Conservation (phyloP, 2,888 invertebrate species). For the Archips xylosteana region DNA sequence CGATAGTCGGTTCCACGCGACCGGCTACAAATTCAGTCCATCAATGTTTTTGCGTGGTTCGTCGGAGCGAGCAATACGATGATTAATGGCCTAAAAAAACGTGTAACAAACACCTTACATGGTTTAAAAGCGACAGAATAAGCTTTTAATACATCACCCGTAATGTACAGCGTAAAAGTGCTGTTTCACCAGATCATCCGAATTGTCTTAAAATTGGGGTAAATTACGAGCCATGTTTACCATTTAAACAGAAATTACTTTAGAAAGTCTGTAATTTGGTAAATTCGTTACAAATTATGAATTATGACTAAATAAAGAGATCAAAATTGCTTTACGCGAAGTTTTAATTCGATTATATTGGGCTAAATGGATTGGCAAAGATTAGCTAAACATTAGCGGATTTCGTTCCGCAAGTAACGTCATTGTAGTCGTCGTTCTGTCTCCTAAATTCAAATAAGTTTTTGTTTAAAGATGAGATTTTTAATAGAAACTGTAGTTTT, state of each 20-base stretch:
- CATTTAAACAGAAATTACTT: background rate
- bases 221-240: background rate
- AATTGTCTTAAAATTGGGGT: background rate
- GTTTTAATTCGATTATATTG: background rate
- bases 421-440: too few relatives aligned
- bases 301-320: conserved; percentile 1
- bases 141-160: conserved; percentile 6
- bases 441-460: too few relatives aligned
- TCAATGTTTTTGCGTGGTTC: conserved; percentile 30
- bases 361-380: conserved; percentile 4
- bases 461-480: too few relatives aligned
- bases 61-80: conserved; percentile 22
- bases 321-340: background rate
- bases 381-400: background rate
- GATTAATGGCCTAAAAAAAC: conserved; percentile 38
- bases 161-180: background rate
- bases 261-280: background rate
- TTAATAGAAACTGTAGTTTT: too few relatives aligned
- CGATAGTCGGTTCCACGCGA: conserved; percentile 15
- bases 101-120: conserved; percentile 17
- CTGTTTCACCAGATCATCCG: background rate
- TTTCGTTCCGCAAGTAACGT: background rate
- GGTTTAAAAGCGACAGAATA: conserved; percentile 22
- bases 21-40: conserved; percentile 13
- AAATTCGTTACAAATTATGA: background rate